Base-by-base conservation (phyloP, 1,140 invertebrate genomes). In the Drosophila ironensis region DNA sequence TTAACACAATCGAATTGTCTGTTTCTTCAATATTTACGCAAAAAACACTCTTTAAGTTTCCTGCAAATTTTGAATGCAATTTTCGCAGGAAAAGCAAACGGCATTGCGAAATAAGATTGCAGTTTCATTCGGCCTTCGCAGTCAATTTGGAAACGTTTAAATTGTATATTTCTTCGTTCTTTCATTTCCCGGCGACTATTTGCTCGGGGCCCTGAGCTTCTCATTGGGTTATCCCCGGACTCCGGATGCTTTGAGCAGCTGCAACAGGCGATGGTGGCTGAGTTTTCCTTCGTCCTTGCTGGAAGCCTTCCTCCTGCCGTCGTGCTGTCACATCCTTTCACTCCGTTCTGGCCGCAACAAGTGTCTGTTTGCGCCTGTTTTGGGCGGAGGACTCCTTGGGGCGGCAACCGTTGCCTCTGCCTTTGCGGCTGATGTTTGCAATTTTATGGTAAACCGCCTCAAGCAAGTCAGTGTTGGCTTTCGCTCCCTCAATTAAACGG, bases 121-220 rank as follows among this genome's bases (percentile, higher is more conserved):
- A 44, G 14, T 35, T 44, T 19, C 37, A 41, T 19, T 4, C 19
- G 17, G 50, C 44, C 64, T 25, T 57, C 30, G 14, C 27, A 48
- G 47, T 69, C 50, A 56, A 68, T 69, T 69, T 57, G 22, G 24
- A 69, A 69, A 37, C 66, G 53, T 57, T 69, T 68, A 68, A 68
- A 63, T 63, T 48, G 24, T 41, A 53, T 33, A 54, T 68, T 59
- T 20, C 40, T 69, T 69, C 19, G 52, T 28, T 46, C 28, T 45
- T 5, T 20, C 66, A 42, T 38, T 24, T 35, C 17, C 12, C 25
- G 52, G 24, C 28, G 52, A 28, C 44, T 48, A 14, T 59, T 70
- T 57, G 44, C 52, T 30, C 11, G 20, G 44, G 25, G 44, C 44
- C 45, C 14, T 35, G 44, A 25, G 14, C 52, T 40, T 4, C 30